Base-by-base conservation (phyloP, 2,797 vertebrate genomes). In the Premnoplex brunnescens region DNA sequence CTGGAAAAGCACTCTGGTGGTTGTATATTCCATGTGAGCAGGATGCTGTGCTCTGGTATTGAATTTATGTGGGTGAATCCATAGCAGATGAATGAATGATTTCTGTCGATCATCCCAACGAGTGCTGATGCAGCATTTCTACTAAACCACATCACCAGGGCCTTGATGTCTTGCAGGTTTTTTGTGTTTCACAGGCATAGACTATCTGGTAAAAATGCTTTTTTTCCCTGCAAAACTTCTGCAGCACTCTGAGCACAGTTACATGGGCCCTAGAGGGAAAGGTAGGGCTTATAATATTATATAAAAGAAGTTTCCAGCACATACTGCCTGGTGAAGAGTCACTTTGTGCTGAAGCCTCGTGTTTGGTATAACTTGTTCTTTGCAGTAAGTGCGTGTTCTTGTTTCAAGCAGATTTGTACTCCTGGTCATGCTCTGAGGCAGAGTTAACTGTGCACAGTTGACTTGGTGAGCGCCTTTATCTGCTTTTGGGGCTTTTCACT, bases 51-150 rank as follows among this genome's bases (percentile, higher is more conserved):
- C 63, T 87, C 28, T 73, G n/a, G 2, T 56, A 1, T 15, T 60
- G 82, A 71, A 41, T 88, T 76, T 37, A 9, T 62, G 82, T 34
- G 82, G 59, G 56, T 77, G 88, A 73, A 46, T 79, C 52, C 16
- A 11, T 10, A 23, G 58, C n/a, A 71, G 64, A 81, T 51, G 20
- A 27, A 28, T 14, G 44, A 83, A 30, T 21, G 30, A 21, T 60
- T 87, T 54, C 49, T 80, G 16, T 77, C 0, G 0, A 1, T 78
- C 4, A 4, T 64, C 37, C 88, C 46, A 68, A 1, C 0, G 0
- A 89, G 51, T 39, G 32, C 49, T 74, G 7, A 20, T 59, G 44
- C 18, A 28, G 8, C 46, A 24, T 68, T 94, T 64, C 51, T 84
- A 2, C 64, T 85, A 4, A 80, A 12, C 15, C 22, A 7, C 76